Conservation (phyloP, 2,888 invertebrate species). For the Eristalinus aeneus region DNA sequence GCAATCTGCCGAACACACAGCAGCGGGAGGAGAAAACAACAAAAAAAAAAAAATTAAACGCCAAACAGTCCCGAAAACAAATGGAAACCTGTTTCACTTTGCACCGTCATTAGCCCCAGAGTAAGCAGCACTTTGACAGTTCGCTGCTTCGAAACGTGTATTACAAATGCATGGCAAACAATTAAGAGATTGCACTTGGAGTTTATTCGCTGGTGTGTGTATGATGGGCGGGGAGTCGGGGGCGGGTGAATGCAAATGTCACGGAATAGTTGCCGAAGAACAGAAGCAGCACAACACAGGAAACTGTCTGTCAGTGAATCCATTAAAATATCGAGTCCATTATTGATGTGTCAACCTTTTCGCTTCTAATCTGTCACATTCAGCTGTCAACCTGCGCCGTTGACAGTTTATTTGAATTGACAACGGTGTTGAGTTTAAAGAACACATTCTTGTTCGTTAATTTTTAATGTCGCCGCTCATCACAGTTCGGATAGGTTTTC, state of each 20-base stretch:
- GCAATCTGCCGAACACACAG: not conserved
- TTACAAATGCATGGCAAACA: constrained; percentile 67
- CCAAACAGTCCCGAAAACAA: constrained; percentile 37
- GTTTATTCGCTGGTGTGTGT: not conserved
- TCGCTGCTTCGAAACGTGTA: constrained; percentile 44
- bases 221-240: not conserved
- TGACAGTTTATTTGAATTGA: constrained; percentile 68
- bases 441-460: constrained; percentile 36
- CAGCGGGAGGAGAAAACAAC: not conserved
- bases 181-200: constrained; percentile 64
- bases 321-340: constrained; percentile 50
- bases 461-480: constrained; percentile 37
- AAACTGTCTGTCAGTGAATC: constrained; percentile 2
- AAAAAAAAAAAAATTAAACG: not conserved
- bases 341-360: constrained; percentile 57
- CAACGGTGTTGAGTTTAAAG: constrained; percentile 65
- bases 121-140: constrained; percentile 65
- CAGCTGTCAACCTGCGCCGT: constrained; percentile 45
- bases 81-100: constrained; percentile 44
- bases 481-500: not conserved
- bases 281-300: not conserved
- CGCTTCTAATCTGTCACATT: constrained; percentile 32
- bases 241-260: not conserved
- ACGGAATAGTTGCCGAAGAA: not conserved
- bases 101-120: not conserved